Percentiles rank a stretch among this genome's conserved stretches.
Conservation (phyloP, 2,888 invertebrate genomes). For the Acanthacorydalis orientalis region DNA sequence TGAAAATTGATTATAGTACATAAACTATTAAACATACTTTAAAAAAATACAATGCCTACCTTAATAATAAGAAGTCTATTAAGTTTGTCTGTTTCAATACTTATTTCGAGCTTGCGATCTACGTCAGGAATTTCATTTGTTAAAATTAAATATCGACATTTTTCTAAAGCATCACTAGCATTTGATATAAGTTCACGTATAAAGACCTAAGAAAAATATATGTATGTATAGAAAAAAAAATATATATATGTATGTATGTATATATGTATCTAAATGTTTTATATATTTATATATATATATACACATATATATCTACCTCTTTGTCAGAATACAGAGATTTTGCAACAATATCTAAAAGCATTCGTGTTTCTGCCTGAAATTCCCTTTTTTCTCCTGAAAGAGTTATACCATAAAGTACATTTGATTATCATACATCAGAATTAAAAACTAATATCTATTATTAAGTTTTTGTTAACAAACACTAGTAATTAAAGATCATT, state of each 20-base stretch:
- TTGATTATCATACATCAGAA: too few relatives aligned
- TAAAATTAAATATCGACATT: conserved; percentile 65
- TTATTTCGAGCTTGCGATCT: conserved; percentile 67
- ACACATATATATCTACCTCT: conserved; percentile 40
- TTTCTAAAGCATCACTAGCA: conserved; percentile 93
- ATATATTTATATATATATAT: too few relatives aligned
- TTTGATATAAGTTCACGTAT: conserved; percentile 91
- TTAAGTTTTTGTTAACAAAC: too few relatives aligned
- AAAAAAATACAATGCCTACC: conserved; percentile 26
- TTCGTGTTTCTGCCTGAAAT: conserved; percentile 93
- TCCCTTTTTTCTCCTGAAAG: conserved; percentile 55
- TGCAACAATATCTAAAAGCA: conserved; percentile 92
- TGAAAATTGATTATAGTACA: conserved; percentile 19
- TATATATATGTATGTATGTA: too few relatives aligned
- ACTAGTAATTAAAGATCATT: too few relatives aligned
- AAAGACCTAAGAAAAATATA: conserved; percentile 51
- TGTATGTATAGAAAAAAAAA: too few relatives aligned
- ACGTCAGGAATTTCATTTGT: conserved; percentile 34
- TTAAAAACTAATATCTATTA: too few relatives aligned
- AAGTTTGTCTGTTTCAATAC: conserved; percentile 75
- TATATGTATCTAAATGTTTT: not conserved
- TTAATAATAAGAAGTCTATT: conserved; percentile 71
- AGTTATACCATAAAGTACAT: not conserved
- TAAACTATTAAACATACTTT: not conserved
- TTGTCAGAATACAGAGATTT: conserved; percentile 94